phyloP scores from a whole-genome alignment of 2,797 vertebrate species.

The Forpus xanthops region DNA sequence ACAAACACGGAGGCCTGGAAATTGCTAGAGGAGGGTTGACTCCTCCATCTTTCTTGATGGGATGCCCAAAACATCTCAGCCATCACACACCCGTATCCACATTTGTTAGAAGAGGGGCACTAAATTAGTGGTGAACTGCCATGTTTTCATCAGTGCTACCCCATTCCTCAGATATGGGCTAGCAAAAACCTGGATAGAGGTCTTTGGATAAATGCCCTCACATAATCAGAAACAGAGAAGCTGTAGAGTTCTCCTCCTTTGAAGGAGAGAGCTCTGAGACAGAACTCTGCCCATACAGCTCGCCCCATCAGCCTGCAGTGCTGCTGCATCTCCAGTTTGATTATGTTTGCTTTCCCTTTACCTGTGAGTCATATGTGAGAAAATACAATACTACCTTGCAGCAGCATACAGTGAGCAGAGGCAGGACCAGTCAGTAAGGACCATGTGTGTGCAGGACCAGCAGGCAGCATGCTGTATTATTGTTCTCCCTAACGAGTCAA shows the following conservation, averaged over 20 bases:
- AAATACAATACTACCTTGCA: not conserved
- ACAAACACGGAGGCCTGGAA: not conserved
- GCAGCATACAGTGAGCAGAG: not conserved
- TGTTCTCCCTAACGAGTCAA: not conserved
- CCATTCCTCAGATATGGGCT: not conserved
- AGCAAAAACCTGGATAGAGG: not conserved
- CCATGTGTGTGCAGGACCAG: fast-evolving
- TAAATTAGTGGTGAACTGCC: not conserved
- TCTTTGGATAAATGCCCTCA: not conserved
- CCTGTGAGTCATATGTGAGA: not conserved
- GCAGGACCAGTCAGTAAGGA: not conserved
- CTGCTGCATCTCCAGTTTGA: not conserved
- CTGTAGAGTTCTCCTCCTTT: not conserved
- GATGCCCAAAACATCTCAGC: not conserved
- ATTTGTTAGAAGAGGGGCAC: not conserved
- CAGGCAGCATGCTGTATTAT: not conserved
- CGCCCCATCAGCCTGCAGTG: not conserved
- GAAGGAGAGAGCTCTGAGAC: not conserved
- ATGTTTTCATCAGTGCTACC: not conserved
- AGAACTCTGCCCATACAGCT: not conserved
- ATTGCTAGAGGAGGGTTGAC: not conserved
- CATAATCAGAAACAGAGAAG: not conserved
- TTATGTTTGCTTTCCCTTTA: not conserved
- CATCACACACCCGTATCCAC: not conserved
- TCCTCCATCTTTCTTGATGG: not conserved